Evolutionary conservation across 2,888 invertebrate species (phyloP).

Genomic region (Drosophila affinis): DNA sequence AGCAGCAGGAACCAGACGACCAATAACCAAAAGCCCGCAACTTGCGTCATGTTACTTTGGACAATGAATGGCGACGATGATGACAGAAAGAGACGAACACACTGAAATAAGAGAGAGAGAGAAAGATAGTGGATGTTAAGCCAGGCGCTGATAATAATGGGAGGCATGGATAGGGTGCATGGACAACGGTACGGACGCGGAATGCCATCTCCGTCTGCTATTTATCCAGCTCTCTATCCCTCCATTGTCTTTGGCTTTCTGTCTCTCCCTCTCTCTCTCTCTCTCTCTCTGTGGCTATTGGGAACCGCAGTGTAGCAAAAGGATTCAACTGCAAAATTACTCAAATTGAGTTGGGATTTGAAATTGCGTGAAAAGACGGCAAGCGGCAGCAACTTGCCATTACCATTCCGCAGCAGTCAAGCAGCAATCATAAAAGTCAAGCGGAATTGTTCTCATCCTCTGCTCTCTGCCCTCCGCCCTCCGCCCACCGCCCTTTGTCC

Average conservation of each 20-base stretch:
- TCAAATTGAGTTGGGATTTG: conserved; percentile 79
- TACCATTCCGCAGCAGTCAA: conserved; percentile 66
- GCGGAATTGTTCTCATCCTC: conserved; percentile 39
- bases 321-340: conserved; percentile 77
- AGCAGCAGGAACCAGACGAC: conserved; percentile 50
- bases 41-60: conserved; percentile 65
- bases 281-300: conserved; percentile 1
- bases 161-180: conserved; percentile 1
- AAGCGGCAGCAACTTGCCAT: conserved; percentile 25
- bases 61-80: conserved; percentile 63
- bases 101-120: neutral
- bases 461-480: conserved; percentile 1
- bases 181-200: conserved; percentile 19
- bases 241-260: neutral
- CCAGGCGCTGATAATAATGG: conserved; percentile 37
- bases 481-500: neutral
- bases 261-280: no score
- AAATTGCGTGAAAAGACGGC: conserved; percentile 75
- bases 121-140: conserved; percentile 4
- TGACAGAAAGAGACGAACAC: neutral
- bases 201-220: conserved; percentile 5
- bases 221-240: neutral
- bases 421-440: conserved; percentile 77
- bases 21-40: conserved; percentile 69
- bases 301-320: conserved; percentile 67